Evolutionary conservation across 2,797 vertebrate genomes (phyloP), one percentile per base, ranked within the genome.

Genomic region (Anguilla pacifica): DNA sequence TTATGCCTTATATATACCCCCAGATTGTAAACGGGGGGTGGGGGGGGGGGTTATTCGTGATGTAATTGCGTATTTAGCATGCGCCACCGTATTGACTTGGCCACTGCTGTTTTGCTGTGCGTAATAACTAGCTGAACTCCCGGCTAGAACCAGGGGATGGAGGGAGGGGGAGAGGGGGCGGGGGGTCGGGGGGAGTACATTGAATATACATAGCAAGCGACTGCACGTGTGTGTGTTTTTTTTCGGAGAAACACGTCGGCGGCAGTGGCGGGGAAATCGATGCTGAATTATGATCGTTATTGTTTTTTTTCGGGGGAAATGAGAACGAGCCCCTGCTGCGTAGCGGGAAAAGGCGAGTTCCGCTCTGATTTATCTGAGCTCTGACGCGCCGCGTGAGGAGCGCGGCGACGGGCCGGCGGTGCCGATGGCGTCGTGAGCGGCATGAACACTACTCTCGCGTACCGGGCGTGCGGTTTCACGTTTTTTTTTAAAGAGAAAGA

Each of bases 1-100:
- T 94, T 92, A 93, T 89, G 89, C 67, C 61, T 79, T 91, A 86
- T 92, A 90, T 92, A 93, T 9, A 35, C 93, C 89, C 49, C 90
- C 91, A 91, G 91, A 95, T 90, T 94, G 91, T 94, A 88, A 92
- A 92, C 31, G 35, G 35, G 35, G 35, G 35, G 35, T 1, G 35
- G 35, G 35, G 31, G 31, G 35, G 90, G 91, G 93, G 94, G 95
- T 93, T 94, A 93, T 95, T 93, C 90, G 89, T 86, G 59, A 90
- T 94, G 93, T 96, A 95, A 96, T 95, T 94, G 93, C 90, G 85
- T 89, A 89, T 93, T 94, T 93, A 91, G 92, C 92, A 92, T 91
- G 91, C 31, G 70, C 91, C 86, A 89, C 89, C 83, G 82, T 91
- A 92, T 94, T 91, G 92, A 91, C 91, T 94, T 93, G 35, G 35